Base-by-base conservation (phyloP, 1,140 invertebrate genomes). In the Nasonia giraulti region DNA sequence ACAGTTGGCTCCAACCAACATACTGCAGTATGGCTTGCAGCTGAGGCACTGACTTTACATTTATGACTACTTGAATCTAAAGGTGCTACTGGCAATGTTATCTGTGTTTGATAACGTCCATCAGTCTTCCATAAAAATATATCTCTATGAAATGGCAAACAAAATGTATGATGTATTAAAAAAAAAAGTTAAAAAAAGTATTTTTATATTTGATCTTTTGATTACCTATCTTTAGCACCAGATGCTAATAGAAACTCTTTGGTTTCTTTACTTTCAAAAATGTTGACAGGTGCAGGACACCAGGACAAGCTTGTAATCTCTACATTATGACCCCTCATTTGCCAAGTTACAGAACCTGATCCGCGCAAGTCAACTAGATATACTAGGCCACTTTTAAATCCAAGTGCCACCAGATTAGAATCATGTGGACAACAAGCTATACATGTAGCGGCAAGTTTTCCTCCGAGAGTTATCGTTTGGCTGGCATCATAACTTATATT, bases 291-390 rank as follows among this genome's bases (percentile, higher is more conserved):
- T 31, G 92, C 90, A 17, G 96, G 96, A 92, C 96, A 97, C 96
- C 96, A 97, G 47, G 95, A 94, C 37, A 97, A 86, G 86, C 94
- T 95, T 10, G 95, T 90, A 71, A 97, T 94, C 87, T 96, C 95
- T n/a, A 94, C 93, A 91, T 97, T 95, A 89, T 97, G 96, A 10
- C 95, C 95, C 88, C 95, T 93, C 7, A 97, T 90, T 93, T 95
- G 95, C 82, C 95, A 95, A 27, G 95, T 83, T 73, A 96, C 87
- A 84, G 91, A 92, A 7, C 95, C 95, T 85, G 91, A 89, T 80
- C 93, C 94, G 91, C 94, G 94, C 86, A 95, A 89, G 92, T 93
- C 94, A 31, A 95, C 86, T 23, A 96, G 92, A 86, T 95, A 92
- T 68, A 96, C 90, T 44, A 96, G 91, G 33, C 96, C 96, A 89